Percentiles rank a stretch among this genome's conserved stretches.
Conservation (phyloP, 1,140 invertebrate species). For the Brachionus plicatilis region DNA sequence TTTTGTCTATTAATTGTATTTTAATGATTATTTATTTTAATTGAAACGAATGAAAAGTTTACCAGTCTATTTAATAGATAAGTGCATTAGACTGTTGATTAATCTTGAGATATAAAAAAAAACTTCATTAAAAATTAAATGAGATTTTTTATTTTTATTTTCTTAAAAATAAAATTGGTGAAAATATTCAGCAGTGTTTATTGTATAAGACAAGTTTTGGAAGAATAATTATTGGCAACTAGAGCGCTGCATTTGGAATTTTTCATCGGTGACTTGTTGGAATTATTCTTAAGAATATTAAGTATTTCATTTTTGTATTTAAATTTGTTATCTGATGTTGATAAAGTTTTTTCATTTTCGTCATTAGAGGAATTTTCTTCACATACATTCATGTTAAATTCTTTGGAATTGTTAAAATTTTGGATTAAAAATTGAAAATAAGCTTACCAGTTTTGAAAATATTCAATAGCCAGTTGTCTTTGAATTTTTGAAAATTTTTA, state of each 20-base stretch:
- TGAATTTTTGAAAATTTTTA: background rate
- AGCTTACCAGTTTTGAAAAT: background rate
- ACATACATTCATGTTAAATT: too few relatives aligned
- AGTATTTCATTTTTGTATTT: background rate
- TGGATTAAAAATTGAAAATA: background rate
- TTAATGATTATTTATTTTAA: too few relatives aligned
- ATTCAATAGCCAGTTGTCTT: background rate
- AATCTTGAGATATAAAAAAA: too few relatives aligned
- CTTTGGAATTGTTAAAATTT: background rate
- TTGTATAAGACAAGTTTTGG: background rate
- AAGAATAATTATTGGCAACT: background rate
- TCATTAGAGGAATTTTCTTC: too few relatives aligned
- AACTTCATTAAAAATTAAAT: background rate
- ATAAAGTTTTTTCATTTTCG: too few relatives aligned
- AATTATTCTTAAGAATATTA: background rate
- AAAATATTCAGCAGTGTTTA: background rate
- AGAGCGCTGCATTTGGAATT: background rate
- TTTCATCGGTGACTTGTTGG: background rate
- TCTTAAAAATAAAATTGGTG: too few relatives aligned
- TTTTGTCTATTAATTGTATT: too few relatives aligned
- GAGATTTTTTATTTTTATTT: background rate
- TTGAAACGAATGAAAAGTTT: too few relatives aligned
- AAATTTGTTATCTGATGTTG: too few relatives aligned
- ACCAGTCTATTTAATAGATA: too few relatives aligned
- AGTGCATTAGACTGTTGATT: too few relatives aligned